Base-by-base conservation (phyloP, 2,113 vertebrate species). In the Litocranius walleri region DNA sequence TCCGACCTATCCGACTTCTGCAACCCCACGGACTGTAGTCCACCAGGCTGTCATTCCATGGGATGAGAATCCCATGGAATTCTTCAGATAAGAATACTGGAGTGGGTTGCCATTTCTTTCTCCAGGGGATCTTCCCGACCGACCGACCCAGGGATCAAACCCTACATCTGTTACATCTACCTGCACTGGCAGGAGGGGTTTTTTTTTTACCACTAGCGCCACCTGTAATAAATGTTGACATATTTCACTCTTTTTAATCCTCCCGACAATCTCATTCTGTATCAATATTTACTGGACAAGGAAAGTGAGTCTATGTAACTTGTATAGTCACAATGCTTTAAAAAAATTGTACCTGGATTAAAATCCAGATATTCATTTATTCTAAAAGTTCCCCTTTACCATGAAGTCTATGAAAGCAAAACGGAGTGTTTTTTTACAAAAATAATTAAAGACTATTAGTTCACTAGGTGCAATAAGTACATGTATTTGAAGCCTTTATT, bases 11-110 rank as follows among this genome's bases (percentile, higher is more conserved):
- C 17, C 0, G 19, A 71, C n/a, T 40, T 40, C 19, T 71, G 67
- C 0, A 5, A 71, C n/a, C n/a, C n/a, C 19, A 23, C 0, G 0
- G 19, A 23, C 67, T 71, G 5, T 71, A 23, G 5, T 5, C 67
- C 19, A 23, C 67, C 10, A 71, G 4, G n/a, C n/a, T 71, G n/a
- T 71, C 67, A 40, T 71, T 21, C n/a, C n/a, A 12, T 6, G 67
- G 19, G 67, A 71, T 71, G 57, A 59, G 57, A 59, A 59, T 40
- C 5, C n/a, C 19, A 23, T 23, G 19, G 19, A 21, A 40, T 40
- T 71, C 19, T 71, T 10, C 19, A 71, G 10, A 19, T 36, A 71
- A 71, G n/a, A 40, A 71, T 23, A 40, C 19, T 12, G 19, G 5
- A 71, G 19, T 71, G 67, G 67, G n/a, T 71, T 40, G n/a, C n/a